Evolutionary conservation across 2,797 vertebrate genomes (phyloP), one percentile per base, ranked within the genome.

Genomic region (Philypnodon macrostomus): DNA sequence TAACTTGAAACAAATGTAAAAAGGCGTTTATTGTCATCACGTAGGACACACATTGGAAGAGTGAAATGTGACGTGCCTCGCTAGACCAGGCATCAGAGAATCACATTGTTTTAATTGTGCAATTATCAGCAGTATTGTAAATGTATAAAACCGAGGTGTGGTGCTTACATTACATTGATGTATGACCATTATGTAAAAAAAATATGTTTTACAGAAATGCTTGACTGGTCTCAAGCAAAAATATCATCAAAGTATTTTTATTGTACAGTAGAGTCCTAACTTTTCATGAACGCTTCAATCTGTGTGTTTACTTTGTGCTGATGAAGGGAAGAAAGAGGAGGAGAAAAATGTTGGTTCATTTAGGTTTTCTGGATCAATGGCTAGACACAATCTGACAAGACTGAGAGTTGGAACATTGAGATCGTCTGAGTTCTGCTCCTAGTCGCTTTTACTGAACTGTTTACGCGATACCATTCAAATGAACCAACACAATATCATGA

Each of bases 211-310:
- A 84, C 82, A 81, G 77, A 34, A 68, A 79, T 77, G 92, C 94
- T 96, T 96, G 95, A 96, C 95, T 96, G 96, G 95, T 94, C 90
- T 98, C 96, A 97, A 95, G 94, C 90, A 55, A 81, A 48, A 47
- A 30, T 46, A 46, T 46, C 42, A 46, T 46, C 75, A 70, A 72
- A 78, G 60, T 63, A 75, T 78, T 77, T 65, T 81, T 83, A 85
- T 86, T 87, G 80, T 85, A 83, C 71, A 79, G 78, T 78, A 69
- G 32, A 63, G 51, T 64, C 65, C 47, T 72, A 79, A 68, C 40
- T 72, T 79, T 78, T 73, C 49, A 65, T 57, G 57, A 15, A 45
- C 52, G 52, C 30, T 54, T 63, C 39, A 58, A n/a, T 64, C 50
- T 47, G 16, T 58, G 23, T 19, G 30, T 58, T 51, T 32, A 51